A percentile compares a stretch with the other conserved stretches of the same genome.
phyloP scores from a whole-genome alignment of 2,113 vertebrate genomes.

The Corythaixoides concolor region DNA sequence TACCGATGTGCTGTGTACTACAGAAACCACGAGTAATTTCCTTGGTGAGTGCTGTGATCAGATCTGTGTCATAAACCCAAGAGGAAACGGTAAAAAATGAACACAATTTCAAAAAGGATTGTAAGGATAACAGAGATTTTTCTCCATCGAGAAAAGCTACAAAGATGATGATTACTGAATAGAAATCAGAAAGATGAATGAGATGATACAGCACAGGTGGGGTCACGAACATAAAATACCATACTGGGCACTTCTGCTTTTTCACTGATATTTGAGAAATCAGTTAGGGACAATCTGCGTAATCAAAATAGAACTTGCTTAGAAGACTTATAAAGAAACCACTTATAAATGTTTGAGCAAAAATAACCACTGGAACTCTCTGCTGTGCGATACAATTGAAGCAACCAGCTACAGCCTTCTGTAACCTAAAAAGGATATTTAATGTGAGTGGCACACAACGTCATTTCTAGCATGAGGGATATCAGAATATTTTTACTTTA shows the following conservation, averaged over 20 bases:
- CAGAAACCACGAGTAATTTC: not conserved
- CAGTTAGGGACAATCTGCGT: not conserved
- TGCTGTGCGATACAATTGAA: not conserved
- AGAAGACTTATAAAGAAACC: not conserved
- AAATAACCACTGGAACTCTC: not conserved
- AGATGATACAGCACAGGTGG: not conserved
- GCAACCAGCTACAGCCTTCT: not conserved
- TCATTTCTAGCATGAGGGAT: not conserved
- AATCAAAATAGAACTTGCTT: not conserved
- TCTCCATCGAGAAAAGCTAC: not conserved
- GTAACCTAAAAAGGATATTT: not conserved
- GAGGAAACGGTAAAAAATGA: not conserved
- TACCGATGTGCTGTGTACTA: not conserved
- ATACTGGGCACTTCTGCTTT: not conserved
- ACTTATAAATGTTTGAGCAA: not conserved
- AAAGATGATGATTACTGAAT: not conserved
- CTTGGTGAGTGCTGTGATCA: not conserved
- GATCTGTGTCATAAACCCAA: not conserved
- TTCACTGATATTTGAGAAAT: not conserved
- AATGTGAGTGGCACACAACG: not conserved
- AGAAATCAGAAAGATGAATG: not conserved
- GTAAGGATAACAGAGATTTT: not conserved
- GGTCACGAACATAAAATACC: not conserved
- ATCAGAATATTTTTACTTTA: not conserved
- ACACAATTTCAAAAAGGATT: not conserved